Evolutionary conservation across 2,888 invertebrate species (phyloP).

Genomic region (Ochropleura plecta): DNA sequence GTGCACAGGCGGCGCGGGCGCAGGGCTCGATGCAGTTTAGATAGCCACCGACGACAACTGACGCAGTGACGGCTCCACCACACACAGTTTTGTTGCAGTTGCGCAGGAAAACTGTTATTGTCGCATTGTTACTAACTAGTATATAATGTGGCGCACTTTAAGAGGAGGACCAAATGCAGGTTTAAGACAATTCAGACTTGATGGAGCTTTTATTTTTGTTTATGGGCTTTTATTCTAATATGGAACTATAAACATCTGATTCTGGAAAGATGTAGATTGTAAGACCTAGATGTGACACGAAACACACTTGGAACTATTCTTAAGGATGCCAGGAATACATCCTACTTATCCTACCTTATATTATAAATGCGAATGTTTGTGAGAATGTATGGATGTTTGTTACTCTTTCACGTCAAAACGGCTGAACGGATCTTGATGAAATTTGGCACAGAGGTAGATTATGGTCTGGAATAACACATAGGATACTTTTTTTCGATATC

Average conservation of each 20-base stretch:
- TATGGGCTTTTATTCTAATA: neutral
- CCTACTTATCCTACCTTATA: too few species aligned
- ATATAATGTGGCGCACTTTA: slow-evolving; percentile 5
- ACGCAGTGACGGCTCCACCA: slow-evolving; percentile 51
- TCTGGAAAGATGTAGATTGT: neutral
- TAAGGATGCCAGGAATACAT: neutral
- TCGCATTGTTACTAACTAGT: slow-evolving; percentile 58
- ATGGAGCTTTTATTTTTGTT: neutral
- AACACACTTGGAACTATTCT: neutral
- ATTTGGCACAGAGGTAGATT: too few species aligned
- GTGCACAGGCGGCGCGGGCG: slow-evolving; percentile 63
- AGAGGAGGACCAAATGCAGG: slow-evolving; percentile 2
- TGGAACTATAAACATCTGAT: neutral
- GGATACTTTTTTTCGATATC: too few species aligned
- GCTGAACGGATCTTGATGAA: too few species aligned
- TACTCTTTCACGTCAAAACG: too few species aligned
- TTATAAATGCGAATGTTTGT: too few species aligned
- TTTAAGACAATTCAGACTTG: slow-evolving; percentile 4
- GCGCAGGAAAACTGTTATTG: slow-evolving; percentile 44
- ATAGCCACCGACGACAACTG: slow-evolving; percentile 73
- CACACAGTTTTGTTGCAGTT: slow-evolving; percentile 53
- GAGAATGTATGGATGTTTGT: too few species aligned
- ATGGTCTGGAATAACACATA: too few species aligned
- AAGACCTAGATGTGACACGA: neutral
- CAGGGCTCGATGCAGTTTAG: slow-evolving; percentile 82